A percentile compares a stretch with the other conserved stretches of the same genome.
Evolutionary conservation across 1,140 invertebrate genomes (phyloP).

Genomic region (Melipona quadrifasciata): DNA sequence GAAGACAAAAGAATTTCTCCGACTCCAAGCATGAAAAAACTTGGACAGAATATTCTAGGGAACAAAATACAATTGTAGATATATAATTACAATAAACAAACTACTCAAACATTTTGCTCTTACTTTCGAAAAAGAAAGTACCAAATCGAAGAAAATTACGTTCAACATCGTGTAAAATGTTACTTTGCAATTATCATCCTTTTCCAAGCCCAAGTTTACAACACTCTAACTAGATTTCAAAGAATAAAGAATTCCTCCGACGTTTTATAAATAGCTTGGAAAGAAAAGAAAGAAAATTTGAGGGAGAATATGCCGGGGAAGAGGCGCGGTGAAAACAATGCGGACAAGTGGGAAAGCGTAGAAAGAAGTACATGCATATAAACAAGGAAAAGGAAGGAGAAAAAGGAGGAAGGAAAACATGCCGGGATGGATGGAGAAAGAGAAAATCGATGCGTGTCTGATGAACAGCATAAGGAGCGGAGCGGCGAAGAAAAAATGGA

Average conservation of each 20-base stretch:
- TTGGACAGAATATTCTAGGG: no score
- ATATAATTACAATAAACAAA: no score
- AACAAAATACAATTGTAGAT: no score
- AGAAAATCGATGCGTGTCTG: neutral
- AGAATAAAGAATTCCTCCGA: neutral
- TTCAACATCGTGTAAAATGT: no score
- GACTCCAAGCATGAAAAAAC: no score
- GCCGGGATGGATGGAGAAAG: neutral
- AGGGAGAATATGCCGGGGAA: neutral
- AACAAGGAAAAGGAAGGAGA: neutral
- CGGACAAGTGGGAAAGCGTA: neutral
- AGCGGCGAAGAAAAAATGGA: constrained; percentile 37
- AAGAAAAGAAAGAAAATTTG: neutral
- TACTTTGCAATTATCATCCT: no score
- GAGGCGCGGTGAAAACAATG: neutral
- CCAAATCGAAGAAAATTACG: no score
- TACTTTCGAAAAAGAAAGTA: no score
- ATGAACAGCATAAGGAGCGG: constrained; percentile 19
- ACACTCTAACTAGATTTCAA: no score
- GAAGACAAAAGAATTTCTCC: no score
- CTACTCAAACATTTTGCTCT: no score
- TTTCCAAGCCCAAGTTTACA: no score
- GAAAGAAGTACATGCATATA: neutral
- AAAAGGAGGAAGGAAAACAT: neutral
- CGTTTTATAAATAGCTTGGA: neutral